Conservation (phyloP, 2,113 vertebrate species). For the Hippocampus mohnikei region DNA sequence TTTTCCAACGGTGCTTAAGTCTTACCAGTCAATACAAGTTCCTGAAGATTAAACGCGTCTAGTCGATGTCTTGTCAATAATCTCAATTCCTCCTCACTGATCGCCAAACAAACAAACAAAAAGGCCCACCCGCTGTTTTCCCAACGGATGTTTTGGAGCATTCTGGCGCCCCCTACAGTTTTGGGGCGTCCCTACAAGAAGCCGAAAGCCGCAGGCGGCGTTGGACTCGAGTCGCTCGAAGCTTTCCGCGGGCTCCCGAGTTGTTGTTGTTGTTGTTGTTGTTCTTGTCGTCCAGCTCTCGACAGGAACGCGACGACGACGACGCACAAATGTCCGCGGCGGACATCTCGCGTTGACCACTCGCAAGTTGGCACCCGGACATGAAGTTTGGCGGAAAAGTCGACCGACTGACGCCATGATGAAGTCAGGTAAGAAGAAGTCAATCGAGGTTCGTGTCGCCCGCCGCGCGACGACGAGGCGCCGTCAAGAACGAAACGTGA, state of each 20-base stretch:
- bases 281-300: background rate
- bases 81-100: too few species aligned
- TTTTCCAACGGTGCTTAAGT: too few species aligned
- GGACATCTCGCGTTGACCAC: background rate
- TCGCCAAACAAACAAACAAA: background rate
- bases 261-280: background rate
- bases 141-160: background rate
- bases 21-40: too few species aligned
- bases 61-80: too few species aligned
- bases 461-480: too few species aligned
- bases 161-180: background rate
- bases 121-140: background rate
- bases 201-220: background rate
- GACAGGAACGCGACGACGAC: background rate
- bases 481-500: too few species aligned
- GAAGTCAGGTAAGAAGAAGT: background rate
- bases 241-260: background rate
- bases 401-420: background rate
- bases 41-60: too few species aligned
- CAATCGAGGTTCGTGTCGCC: background rate
- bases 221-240: background rate
- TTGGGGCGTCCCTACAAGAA: background rate
- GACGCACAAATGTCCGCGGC: background rate
- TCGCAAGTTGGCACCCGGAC: background rate
- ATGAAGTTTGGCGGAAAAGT: background rate